phyloP scores from a whole-genome alignment of 2,888 invertebrate species.

The Acronicta alni region DNA sequence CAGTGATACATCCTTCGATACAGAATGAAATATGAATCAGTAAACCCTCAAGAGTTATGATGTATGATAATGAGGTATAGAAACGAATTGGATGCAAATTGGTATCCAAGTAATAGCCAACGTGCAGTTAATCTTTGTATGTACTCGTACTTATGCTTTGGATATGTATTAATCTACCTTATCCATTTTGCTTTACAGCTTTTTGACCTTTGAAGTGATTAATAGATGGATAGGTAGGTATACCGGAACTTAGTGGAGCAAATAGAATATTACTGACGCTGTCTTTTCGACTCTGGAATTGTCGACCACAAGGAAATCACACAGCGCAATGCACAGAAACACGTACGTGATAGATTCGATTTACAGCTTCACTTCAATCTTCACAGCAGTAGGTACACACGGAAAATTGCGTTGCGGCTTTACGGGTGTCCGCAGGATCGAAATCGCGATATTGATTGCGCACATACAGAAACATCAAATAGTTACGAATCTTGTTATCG shows the following conservation, averaged over 20 bases:
- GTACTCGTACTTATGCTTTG: constrained; percentile 35
- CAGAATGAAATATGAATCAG: constrained; percentile 82
- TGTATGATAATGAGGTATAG: constrained; percentile 74
- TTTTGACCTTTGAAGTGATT: constrained; percentile 13
- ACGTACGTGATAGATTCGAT: constrained; percentile 85
- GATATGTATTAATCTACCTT: constrained; percentile 37
- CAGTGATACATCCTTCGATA: constrained; percentile 82
- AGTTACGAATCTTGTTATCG: constrained; percentile 63
- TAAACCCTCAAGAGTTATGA: constrained; percentile 77
- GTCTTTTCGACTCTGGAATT: constrained; percentile 54
- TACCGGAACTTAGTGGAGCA: constrained; percentile 8
- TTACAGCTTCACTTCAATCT: constrained; percentile 86
- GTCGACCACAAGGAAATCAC: constrained; percentile 81
- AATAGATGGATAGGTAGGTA: constrained; percentile 11
- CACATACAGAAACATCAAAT: constrained; percentile 34
- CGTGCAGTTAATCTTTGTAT: constrained; percentile 60
- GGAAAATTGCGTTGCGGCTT: constrained; percentile 84
- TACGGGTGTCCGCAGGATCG: constrained; percentile 73
- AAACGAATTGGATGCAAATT: constrained; percentile 63
- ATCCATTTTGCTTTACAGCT: constrained; percentile 33
- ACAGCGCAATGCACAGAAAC: constrained; percentile 74
- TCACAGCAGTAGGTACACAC: constrained; percentile 73
- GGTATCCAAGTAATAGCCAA: constrained; percentile 69
- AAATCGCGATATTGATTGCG: constrained; percentile 53
- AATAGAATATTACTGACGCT: constrained; percentile 22